phyloP scores from a whole-genome alignment of 2,888 invertebrate species.

The Petrolisthes cinctipes region DNA sequence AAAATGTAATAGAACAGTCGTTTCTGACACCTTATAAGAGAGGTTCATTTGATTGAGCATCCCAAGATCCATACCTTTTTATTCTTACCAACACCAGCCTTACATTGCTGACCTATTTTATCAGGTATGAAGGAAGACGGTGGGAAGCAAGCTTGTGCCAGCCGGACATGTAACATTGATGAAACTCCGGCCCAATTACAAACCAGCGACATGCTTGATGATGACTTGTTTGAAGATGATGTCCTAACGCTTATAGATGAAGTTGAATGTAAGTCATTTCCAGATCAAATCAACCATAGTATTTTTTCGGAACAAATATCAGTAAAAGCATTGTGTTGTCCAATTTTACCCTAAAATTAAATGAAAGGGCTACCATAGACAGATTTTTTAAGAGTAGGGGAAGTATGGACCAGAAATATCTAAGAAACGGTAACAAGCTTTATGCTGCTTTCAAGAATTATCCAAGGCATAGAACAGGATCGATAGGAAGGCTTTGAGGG shows the following conservation, averaged over 20 bases:
- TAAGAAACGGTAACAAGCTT: too few relatives aligned
- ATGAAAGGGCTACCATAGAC: too few relatives aligned
- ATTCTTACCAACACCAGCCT: background rate
- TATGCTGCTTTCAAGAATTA: too few relatives aligned
- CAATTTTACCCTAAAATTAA: too few relatives aligned
- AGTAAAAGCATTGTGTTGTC: too few relatives aligned
- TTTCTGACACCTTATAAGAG: too few relatives aligned
- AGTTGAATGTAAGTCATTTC: slow-evolving; percentile 46
- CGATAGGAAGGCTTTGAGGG: background rate
- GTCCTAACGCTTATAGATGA: slow-evolving; percentile 43
- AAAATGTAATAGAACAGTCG: too few relatives aligned
- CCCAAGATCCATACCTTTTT: too few relatives aligned
- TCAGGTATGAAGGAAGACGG: background rate
- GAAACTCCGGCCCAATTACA: background rate
- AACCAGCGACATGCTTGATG: slow-evolving; percentile 34
- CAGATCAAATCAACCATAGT: background rate
- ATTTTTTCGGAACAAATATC: background rate
- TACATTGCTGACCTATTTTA: background rate
- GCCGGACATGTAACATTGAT: background rate
- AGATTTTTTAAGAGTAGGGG: too few relatives aligned
- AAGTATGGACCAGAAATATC: too few relatives aligned
- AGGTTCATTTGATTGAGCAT: too few relatives aligned
- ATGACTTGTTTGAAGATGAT: slow-evolving; percentile 53
- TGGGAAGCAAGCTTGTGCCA: background rate
- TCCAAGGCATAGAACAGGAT: too few relatives aligned